A percentile compares a stretch with the other conserved stretches of the same genome.
Evolutionary conservation across 2,113 vertebrate genomes (phyloP).

Genomic region (Brachypodius melanocephalos): DNA sequence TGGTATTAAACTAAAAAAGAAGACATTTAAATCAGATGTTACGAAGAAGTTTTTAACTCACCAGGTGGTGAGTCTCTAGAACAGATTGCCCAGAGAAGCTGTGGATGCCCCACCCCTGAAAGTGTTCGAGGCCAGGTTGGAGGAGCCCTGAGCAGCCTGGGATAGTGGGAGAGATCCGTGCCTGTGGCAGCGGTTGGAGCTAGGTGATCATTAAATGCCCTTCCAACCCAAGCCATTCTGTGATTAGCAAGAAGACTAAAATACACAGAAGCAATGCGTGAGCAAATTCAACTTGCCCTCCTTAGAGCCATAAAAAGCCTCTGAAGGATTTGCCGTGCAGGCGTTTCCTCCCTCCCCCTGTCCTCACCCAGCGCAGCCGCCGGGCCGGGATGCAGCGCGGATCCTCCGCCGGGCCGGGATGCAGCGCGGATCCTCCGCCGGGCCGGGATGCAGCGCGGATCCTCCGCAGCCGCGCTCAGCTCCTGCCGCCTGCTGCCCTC

Average conservation of each 20-base stretch:
- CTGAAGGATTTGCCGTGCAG: fast-evolving
- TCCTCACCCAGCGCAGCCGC: fast-evolving
- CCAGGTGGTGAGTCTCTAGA: too few relatives aligned
- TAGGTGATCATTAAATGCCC: not conserved
- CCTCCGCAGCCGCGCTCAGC: not conserved
- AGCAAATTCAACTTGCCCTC: too few relatives aligned
- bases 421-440: fast-evolving
- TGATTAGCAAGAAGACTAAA: not conserved
- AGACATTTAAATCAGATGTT: not conserved
- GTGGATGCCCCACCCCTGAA: not conserved
- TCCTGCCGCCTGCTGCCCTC: conserved; percentile 2
- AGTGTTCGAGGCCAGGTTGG: not conserved
- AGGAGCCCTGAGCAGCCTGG: not conserved
- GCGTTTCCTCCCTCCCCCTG: fast-evolving
- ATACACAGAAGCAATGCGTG: fast-evolving
- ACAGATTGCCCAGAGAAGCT: not conserved
- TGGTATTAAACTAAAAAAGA: not conserved
- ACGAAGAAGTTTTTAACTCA: not conserved
- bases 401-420: not conserved
- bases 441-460: not conserved
- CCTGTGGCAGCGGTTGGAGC: not conserved
- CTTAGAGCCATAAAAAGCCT: not conserved
- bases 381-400: not conserved
- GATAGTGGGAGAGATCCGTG: not conserved
- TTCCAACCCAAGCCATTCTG: not conserved